phyloP scores from a whole-genome alignment of 2,888 invertebrate genomes.

The Sepiola atlantica region DNA sequence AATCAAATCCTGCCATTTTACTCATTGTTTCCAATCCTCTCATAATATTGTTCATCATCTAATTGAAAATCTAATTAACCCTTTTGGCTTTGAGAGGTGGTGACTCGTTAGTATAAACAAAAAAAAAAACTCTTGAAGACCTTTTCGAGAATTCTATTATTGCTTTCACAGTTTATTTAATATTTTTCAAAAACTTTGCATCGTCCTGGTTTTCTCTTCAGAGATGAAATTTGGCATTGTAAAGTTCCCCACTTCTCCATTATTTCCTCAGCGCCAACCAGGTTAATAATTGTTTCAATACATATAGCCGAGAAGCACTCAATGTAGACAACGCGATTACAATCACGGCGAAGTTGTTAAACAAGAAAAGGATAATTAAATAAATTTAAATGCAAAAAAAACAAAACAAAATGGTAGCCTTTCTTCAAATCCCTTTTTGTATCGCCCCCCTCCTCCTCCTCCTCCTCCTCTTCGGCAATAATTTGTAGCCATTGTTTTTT shows the following conservation, averaged over 20 bases:
- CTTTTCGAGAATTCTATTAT: background rate
- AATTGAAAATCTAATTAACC: too few species aligned
- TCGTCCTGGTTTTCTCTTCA: background rate
- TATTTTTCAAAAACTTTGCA: background rate
- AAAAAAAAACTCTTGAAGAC: too few species aligned
- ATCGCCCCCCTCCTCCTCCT: background rate
- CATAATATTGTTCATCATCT: too few species aligned
- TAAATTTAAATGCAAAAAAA: background rate
- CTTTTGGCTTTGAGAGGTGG: too few species aligned
- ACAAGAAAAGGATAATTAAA: background rate
- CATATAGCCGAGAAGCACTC: background rate
- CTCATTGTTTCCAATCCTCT: too few species aligned
- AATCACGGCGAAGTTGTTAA: background rate
- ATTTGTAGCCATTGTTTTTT: background rate
- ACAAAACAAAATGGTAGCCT: background rate
- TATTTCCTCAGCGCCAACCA: background rate
- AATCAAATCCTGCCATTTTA: too few species aligned
- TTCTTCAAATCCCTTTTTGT: background rate
- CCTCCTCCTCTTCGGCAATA: background rate
- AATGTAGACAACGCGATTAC: background rate
- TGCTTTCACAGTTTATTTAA: background rate
- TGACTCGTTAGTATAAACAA: too few species aligned
- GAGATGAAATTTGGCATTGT: background rate
- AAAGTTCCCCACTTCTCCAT: background rate
- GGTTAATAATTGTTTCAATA: background rate